phyloP scores from a whole-genome alignment of 2,113 vertebrate genomes.

The Anoura caudifer region DNA sequence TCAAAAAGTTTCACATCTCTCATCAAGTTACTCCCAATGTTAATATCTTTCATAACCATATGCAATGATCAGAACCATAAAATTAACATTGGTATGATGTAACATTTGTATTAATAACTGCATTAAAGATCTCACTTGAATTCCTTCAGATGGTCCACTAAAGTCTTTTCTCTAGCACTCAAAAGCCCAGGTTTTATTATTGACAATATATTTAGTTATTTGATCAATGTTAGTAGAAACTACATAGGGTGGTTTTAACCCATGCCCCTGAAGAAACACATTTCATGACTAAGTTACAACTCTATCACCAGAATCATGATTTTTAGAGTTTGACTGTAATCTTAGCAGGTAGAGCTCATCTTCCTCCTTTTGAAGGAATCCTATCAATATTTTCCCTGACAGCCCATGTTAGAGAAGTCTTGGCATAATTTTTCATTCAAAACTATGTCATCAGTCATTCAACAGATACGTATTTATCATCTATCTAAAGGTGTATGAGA shows the following conservation, averaged over 20 bases:
- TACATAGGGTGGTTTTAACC: background rate
- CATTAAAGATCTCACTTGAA: conserved; percentile 31
- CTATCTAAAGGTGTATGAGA: background rate
- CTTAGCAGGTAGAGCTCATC: background rate
- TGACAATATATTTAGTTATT: background rate
- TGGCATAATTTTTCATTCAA: background rate
- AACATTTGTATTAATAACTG: background rate
- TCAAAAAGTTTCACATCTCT: background rate
- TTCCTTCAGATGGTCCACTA: background rate
- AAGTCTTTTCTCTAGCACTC: background rate
- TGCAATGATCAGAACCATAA: background rate
- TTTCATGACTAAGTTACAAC: background rate
- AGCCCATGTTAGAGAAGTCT: background rate
- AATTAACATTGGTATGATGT: background rate
- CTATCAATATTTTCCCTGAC: background rate
- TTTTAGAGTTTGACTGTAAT: background rate
- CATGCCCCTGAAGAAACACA: background rate
- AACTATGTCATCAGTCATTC: background rate
- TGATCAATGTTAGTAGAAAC: background rate
- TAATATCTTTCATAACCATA: background rate
- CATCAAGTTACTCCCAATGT: background rate
- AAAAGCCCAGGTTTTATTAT: background rate
- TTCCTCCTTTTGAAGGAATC: background rate
- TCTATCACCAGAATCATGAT: background rate
- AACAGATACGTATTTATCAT: background rate